A percentile compares a stretch with the other conserved stretches of the same genome.
Conservation (phyloP, 2,888 invertebrate species). For the Acronicta psi region DNA sequence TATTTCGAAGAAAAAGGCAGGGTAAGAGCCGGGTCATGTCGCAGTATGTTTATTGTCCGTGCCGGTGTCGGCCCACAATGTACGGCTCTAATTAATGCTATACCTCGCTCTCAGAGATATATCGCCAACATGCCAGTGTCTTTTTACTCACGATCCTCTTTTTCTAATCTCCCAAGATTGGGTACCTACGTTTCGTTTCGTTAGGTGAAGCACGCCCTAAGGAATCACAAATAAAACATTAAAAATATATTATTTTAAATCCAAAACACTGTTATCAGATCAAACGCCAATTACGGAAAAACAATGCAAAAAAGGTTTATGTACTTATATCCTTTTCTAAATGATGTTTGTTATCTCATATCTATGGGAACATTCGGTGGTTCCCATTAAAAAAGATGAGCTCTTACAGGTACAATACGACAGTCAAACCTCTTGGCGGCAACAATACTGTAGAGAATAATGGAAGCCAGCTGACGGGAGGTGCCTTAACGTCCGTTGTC, state of each 20-base stretch:
- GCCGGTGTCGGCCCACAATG: slow-evolving; percentile 79
- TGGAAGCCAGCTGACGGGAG: slow-evolving; percentile 89
- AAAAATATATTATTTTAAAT: slow-evolving; percentile 51
- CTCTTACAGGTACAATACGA: slow-evolving; percentile 77
- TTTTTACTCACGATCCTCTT: slow-evolving; percentile 67
- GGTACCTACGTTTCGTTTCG: too few species aligned
- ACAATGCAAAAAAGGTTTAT: slow-evolving; percentile 71
- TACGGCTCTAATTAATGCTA: slow-evolving; percentile 83
- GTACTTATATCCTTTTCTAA: slow-evolving; percentile 67
- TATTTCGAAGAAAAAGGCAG: slow-evolving; percentile 85
- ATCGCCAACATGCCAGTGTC: slow-evolving; percentile 67
- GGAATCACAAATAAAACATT: slow-evolving; percentile 49
- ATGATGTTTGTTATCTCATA: slow-evolving; percentile 69
- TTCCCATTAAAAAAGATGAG: slow-evolving; percentile 73
- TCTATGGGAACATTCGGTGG: slow-evolving; percentile 70
- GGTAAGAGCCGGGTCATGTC: slow-evolving; percentile 84
- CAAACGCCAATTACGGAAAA: slow-evolving; percentile 63
- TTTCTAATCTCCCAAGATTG: slow-evolving; percentile 62
- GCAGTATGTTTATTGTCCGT: slow-evolving; percentile 81
- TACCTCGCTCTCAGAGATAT: slow-evolving; percentile 76
- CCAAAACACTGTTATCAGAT: slow-evolving; percentile 62
- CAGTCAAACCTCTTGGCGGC: slow-evolving; percentile 75
- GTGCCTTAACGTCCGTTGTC: slow-evolving; percentile 84
- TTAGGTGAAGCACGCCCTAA: too few species aligned
- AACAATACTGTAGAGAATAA: slow-evolving; percentile 82